Conservation (phyloP, 2,797 vertebrate genomes). For the Pangasius krempfi region DNA sequence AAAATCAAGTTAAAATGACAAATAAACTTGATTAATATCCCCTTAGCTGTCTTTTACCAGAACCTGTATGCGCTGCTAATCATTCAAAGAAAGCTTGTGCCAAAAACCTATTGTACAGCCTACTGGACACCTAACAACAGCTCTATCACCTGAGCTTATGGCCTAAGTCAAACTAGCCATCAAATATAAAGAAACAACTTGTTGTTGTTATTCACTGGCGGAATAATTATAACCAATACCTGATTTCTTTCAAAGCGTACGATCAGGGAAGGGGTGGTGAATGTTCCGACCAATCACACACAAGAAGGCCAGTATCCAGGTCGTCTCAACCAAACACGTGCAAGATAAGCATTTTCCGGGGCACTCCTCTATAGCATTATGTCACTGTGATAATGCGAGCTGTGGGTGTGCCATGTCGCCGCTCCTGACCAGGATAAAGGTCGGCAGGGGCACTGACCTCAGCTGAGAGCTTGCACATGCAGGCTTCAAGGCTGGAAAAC, state of each 20-base stretch:
- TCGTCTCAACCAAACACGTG: conserved; percentile 26
- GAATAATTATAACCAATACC: background rate
- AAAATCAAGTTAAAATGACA: background rate
- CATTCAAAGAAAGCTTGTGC: background rate
- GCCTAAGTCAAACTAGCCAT: background rate
- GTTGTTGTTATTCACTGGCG: background rate
- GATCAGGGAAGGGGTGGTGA: conserved; percentile 33
- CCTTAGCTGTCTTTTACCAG: background rate
- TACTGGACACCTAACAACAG: background rate
- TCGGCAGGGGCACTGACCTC: conserved; percentile 26
- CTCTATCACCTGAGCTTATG: background rate
- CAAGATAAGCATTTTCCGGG: background rate
- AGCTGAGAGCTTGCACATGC: background rate
- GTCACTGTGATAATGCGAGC: background rate
- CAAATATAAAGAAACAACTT: background rate
- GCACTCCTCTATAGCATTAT: conserved; percentile 7
- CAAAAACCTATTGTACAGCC: background rate
- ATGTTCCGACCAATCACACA: conserved; percentile 38
- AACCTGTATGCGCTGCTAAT: background rate
- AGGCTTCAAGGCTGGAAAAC: conserved; percentile 30
- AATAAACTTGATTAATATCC: background rate
- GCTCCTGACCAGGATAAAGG: conserved; percentile 9
- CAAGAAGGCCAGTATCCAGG: background rate
- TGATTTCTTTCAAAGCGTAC: background rate
- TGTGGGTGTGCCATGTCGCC: background rate